A percentile compares a stretch with the other conserved stretches of the same genome.
Conservation (phyloP, 2,113 vertebrate genomes). For the Puffinus mauretanicus region DNA sequence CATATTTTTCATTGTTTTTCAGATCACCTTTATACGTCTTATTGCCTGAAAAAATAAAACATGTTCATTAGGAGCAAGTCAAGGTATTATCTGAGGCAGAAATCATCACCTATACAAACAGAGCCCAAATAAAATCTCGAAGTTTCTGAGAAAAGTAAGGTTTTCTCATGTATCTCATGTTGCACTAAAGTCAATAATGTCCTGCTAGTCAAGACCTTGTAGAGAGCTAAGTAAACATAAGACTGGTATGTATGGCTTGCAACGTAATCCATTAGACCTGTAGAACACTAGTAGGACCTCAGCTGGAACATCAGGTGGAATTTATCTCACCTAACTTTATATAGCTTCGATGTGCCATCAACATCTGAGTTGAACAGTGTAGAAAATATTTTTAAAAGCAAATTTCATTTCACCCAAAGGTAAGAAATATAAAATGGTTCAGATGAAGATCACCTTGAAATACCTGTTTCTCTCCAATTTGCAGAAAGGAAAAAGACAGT, state of each 20-base stretch:
- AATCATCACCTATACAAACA: not conserved
- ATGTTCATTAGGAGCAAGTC: not conserved
- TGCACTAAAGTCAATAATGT: not conserved
- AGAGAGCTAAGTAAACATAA: not conserved
- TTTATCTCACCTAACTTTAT: not conserved
- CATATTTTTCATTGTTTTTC: not conserved
- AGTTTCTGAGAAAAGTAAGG: not conserved
- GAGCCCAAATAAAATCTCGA: not conserved
- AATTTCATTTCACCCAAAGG: not conserved
- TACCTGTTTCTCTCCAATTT: not conserved
- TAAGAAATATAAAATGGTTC: not conserved
- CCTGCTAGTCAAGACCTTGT: not conserved
- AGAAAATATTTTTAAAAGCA: not conserved
- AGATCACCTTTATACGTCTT: not conserved
- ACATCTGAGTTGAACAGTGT: not conserved
- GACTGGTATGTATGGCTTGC: not conserved
- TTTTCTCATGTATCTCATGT: not conserved
- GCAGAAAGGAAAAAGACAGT: not conserved
- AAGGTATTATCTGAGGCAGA: not conserved
- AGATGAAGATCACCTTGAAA: not conserved
- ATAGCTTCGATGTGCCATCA: not conserved
- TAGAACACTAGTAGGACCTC: not conserved
- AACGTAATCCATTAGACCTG: not conserved
- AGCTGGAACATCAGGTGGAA: not conserved
- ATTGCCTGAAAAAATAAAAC: not conserved